phyloP scores from a whole-genome alignment of 2,888 invertebrate genomes.

The Galerucella pusilla region DNA sequence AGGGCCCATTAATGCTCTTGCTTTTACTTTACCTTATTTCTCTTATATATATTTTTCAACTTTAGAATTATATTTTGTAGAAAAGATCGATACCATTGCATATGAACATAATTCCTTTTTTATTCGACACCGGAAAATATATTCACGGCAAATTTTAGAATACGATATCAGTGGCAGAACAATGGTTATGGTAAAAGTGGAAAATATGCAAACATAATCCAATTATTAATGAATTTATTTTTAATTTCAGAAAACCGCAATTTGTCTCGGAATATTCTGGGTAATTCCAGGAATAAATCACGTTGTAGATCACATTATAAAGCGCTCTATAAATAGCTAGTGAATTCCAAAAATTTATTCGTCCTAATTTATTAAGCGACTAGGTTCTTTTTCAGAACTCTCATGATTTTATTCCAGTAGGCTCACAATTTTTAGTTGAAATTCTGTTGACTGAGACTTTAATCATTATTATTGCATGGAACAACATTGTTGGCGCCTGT shows the following conservation, averaged over 20 bases:
- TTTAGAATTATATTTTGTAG: conserved; percentile 8
- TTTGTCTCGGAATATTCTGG: neutral
- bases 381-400: too few species aligned
- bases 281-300: neutral
- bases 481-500: too few species aligned
- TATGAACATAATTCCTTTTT: neutral
- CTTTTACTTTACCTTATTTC: conserved; percentile 20
- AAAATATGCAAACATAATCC: too few species aligned
- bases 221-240: too few species aligned
- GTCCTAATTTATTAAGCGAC: neutral
- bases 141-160: too few species aligned
- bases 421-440: neutral
- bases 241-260: neutral
- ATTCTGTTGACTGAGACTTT: neutral
- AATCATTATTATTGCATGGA: neutral
- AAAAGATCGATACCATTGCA: conserved; percentile 5
- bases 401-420: neutral
- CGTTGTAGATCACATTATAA: neutral
- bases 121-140: neutral
- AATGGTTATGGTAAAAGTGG: too few species aligned
- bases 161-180: too few species aligned
- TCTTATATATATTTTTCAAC: conserved; percentile 13
- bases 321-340: neutral
- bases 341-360: conserved; percentile 4
- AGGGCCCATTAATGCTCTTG: conserved; percentile 28